A percentile compares a stretch with the other conserved stretches of the same genome.
These are phyloP conservation scores for Parascotia fuliginaria DNA, from an alignment of 2,888 invertebrate species.

Conservation along the genomic window DNA sequence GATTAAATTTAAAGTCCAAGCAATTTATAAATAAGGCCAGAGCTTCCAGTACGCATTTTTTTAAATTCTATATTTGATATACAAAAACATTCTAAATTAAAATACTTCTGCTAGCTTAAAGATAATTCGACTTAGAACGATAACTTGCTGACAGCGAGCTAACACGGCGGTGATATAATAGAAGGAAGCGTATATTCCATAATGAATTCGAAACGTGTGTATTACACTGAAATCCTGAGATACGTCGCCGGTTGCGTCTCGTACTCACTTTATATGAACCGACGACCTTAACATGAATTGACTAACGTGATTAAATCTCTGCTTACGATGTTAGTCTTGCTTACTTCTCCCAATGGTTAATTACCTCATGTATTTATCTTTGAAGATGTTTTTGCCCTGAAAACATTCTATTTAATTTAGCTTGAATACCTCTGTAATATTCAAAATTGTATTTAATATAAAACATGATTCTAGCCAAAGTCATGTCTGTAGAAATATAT, in stretches of 20 bases:
- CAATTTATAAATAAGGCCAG: no score
- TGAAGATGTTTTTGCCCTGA: not conserved
- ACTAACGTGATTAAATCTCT: conserved; percentile 26
- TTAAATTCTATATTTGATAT: no score
- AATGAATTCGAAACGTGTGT: conserved; percentile 34
- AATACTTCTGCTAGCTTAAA: no score
- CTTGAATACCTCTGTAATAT: no score
- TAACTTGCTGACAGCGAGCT: not conserved
- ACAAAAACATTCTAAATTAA: no score
- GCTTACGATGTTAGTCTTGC: not conserved
- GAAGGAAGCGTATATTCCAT: conserved; percentile 20
- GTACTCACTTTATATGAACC: conserved; percentile 16
- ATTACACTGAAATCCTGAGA: conserved; percentile 16
- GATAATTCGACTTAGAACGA: not conserved
- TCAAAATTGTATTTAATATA: no score
- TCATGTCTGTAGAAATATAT: no score
- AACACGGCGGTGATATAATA: conserved; percentile 13
- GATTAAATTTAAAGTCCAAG: no score
- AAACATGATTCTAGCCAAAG: no score
- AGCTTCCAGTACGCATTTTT: no score
- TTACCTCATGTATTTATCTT: not conserved
- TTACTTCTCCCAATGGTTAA: not conserved
- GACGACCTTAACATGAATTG: conserved; percentile 19
- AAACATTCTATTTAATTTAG: no score
- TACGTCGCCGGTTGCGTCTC: conserved; percentile 15